Base-by-base conservation (phyloP, 2,113 vertebrate genomes). In the Gymnogyps californianus region DNA sequence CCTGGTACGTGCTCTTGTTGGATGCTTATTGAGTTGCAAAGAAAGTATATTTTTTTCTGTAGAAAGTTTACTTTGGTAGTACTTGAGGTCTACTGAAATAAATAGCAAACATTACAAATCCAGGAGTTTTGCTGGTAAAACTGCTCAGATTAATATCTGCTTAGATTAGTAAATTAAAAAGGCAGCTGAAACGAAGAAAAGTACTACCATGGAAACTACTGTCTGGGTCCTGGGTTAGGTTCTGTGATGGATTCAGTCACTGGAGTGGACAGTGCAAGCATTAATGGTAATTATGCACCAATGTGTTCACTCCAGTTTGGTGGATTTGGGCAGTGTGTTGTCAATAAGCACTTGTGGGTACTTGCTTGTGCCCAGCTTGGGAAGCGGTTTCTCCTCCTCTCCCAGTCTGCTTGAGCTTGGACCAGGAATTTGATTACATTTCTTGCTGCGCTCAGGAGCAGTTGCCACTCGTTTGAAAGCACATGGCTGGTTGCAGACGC, bases 401-500 rank as follows among this genome's bases (percentile, higher is more conserved):
- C 38, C 40, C 61, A 59, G 40, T 29, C 66, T 89, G 74, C 57
- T 72, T 34, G 22, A 90, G 58, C 42, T 58, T 90, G 82, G 90
- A 90, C 46, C 62, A 86, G 58, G 46, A 78, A 92, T 88, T 94
- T 94, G 49, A n/a, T 88, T n/a, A 7, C 0, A 0, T 65, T 82
- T 83, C 87, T 83, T 80, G 82, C 54, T 93, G 78, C 11, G 0
- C 22, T 85, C 49, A 44, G 93, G 34, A 96, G 75, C 8, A 1
- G 66, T 91, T 94, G 82, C 75, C 76, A 0, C 71, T 83, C 3
- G 0, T 95, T 57, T 83, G 93, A 84, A 72, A 91, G 93, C 91
- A 86, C 95, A 96, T 51, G 96, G 87, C 82, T 95, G 93, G 75
- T 65, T 97, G 92, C 82, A 93, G 85, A 90, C 88, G 16, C 97